Conservation (phyloP, 1,140 invertebrate genomes). For the Neocloeon triangulifer region DNA sequence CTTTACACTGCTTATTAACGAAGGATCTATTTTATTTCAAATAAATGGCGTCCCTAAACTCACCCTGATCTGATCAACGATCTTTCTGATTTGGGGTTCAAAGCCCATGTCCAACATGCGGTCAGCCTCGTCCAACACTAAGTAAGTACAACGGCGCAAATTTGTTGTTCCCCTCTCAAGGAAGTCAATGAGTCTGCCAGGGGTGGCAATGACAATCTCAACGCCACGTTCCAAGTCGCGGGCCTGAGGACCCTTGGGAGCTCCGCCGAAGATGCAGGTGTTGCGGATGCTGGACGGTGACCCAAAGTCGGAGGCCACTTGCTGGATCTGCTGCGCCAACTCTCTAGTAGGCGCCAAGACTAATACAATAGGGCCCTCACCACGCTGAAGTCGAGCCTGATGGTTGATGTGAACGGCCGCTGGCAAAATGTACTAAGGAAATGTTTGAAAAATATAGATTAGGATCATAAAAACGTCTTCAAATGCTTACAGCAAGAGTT, state of each 20-base stretch:
- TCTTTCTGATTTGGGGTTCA: constrained; percentile 96
- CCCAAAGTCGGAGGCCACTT: constrained; percentile 35
- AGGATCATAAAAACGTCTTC: constrained; percentile 28
- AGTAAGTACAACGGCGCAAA: constrained; percentile 53
- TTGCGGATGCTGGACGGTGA: constrained; percentile 17
- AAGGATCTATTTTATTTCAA: too few relatives aligned
- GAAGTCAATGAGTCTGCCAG: constrained; percentile 44
- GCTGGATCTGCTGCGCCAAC: constrained; percentile 38
- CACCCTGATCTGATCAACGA: constrained; percentile 78
- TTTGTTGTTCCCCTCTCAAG: constrained; percentile 34
- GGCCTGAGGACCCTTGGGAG: constrained; percentile 37
- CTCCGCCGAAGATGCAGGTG: constrained; percentile 41
- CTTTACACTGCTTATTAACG: too few relatives aligned
- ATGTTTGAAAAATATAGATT: constrained; percentile 22
- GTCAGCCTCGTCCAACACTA: constrained; percentile 91
- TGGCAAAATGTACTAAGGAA: constrained; percentile 28
- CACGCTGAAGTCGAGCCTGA: constrained; percentile 24
- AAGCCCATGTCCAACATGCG: constrained; percentile 92
- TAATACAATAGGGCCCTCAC: constrained; percentile 28
- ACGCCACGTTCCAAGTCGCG: constrained; percentile 27
- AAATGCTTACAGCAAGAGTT: constrained; percentile 29
- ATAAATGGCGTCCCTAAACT: too few relatives aligned
- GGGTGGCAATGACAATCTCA: constrained; percentile 33
- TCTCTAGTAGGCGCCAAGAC: constrained; percentile 40
- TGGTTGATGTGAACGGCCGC: constrained; percentile 34